Base-by-base conservation (phyloP, 2,797 vertebrate genomes). In the Cryptoblepharus egeriae region DNA sequence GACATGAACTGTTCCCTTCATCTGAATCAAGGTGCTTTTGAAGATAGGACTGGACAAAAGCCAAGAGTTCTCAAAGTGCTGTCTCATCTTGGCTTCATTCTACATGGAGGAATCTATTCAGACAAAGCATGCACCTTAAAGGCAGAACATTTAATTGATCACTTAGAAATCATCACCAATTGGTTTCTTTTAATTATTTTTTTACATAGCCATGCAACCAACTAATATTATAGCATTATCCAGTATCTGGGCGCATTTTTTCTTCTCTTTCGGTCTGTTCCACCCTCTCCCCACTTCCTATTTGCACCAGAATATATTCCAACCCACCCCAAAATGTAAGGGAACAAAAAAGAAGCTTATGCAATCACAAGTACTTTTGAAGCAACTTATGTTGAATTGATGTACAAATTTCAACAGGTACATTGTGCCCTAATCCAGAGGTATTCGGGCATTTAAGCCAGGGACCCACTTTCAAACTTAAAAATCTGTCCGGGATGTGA, bases 11-110 rank as follows among this genome's bases (percentile, higher is more conserved):
- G 80, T 1, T 85, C 60, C 94, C 93, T 93, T 87, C 81, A 80
- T 81, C 80, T 86, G 78, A 92, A 95, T 95, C 88, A 91, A 94
- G 88, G 93, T 92, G 88, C 95, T 94, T 96, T 91, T 83, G 92
- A 94, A 87, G 81, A 91, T 88, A 85, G 87, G 86, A 85, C 67
- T 94, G 94, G 92, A 93, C 92, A 83, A 87, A 83, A 84, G 93
- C 93, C 92, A 91, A 77, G 64, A 89, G 67, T 88, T 92, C 90
- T 90, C 86, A 93, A 94, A 94, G 92, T 79, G 92, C 91, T 49
- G 64, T 86, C 87, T 95, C 90, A 92, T 63, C 35, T 91, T 93
- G 55, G 88, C 88, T 90, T 86, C 78, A 77, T 90, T 90, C 91
- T 93, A 91, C 93, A 90, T 84, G 75, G 92, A 94, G 93, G 93